Base-by-base conservation (phyloP, 1,140 invertebrate genomes). In the Drosophila suzukii region DNA sequence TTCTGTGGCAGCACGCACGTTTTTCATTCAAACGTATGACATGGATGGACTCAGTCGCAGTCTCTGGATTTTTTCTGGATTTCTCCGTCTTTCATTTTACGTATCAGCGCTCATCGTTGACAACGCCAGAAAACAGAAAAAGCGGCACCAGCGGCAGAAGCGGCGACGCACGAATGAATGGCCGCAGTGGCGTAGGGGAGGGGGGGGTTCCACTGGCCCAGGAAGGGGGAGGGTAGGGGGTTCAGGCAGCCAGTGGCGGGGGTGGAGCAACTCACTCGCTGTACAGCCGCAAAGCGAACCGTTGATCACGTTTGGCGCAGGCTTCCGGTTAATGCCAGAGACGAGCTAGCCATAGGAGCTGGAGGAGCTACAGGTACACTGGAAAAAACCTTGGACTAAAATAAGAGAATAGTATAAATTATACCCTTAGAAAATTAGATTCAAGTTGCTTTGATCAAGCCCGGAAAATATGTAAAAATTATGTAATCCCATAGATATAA, bases 251-350 rank as follows among this genome's bases (percentile, higher is more conserved):
- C 20, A 5, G 63, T 51, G 43, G 43, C 43, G 36, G 63, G 62
- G 78, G 44, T 63, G 81, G 68, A 73, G 78, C 74, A 72, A 70
- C 39, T 57, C 32, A 54, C 61, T 68, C 44, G 72, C 60, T 65
- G 46, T 72, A 81, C 63, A 91, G 88, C 89, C 89, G 81, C 90
- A 77, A 70, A 85, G 62, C 81, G 65, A 91, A 90, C 90, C 61
- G 85, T 88, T 90, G 90, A 91, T 91, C 90, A 91, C 90, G 85
- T 91, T 91, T 91, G 90, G 90, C 85, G 85, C 81, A 91, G 90
- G 90, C 90, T 91, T 91, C 90, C 90, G 90, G 90, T 91, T 91
- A 90, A 91, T 89, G 81, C 56, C 73, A 67, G 53, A 57, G 61
- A 60, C 65, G 47, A 67, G 65, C 80, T 47, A 65, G 55, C 59